Conservation (phyloP, 1,140 invertebrate genomes). For the Drosophila tristis region DNA sequence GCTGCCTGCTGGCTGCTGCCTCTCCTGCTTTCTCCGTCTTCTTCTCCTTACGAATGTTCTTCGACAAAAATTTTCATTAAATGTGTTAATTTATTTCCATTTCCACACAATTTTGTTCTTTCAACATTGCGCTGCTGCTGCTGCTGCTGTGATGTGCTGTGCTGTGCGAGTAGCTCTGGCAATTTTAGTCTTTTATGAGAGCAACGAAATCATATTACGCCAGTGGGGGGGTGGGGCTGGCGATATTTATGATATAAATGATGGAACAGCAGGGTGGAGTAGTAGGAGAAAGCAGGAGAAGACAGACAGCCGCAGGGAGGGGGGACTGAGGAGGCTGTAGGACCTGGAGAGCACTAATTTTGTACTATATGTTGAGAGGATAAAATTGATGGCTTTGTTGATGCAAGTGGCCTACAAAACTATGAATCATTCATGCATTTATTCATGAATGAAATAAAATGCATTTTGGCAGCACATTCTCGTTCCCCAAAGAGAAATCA, state of each 20-base stretch:
- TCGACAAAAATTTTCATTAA: conserved; percentile 74
- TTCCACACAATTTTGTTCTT: conserved; percentile 69
- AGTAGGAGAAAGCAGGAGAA: not conserved
- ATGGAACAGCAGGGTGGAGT: conserved; percentile 7
- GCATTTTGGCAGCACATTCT: no score
- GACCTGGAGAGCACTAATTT: conserved; percentile 4
- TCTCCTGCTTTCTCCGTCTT: conserved; percentile 9
- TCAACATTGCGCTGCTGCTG: conserved; percentile 39
- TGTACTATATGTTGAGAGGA: conserved; percentile 28
- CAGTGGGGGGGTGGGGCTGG: conserved; percentile 3
- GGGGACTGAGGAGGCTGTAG: no score
- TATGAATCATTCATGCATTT: no score
- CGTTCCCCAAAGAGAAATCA: no score
- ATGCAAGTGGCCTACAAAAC: conserved; percentile 35
- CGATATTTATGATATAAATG: conserved; percentile 47
- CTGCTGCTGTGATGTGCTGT: not conserved
- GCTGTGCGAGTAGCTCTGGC: conserved; percentile 6
- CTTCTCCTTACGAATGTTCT: conserved; percentile 15
- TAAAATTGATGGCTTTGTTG: conserved; percentile 39
- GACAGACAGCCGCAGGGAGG: no score
- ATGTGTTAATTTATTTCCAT: conserved; percentile 81
- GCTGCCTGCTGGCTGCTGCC: conserved; percentile 13
- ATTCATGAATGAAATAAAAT: conserved; percentile 1
- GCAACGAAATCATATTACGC: conserved; percentile 38
- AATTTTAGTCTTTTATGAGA: conserved; percentile 46